Percentiles rank a stretch among this genome's conserved stretches.
These are phyloP conservation scores for Antechinus stuartii DNA, from an alignment of 2,113 vertebrate genomes.

Conservation along the genomic window DNA sequence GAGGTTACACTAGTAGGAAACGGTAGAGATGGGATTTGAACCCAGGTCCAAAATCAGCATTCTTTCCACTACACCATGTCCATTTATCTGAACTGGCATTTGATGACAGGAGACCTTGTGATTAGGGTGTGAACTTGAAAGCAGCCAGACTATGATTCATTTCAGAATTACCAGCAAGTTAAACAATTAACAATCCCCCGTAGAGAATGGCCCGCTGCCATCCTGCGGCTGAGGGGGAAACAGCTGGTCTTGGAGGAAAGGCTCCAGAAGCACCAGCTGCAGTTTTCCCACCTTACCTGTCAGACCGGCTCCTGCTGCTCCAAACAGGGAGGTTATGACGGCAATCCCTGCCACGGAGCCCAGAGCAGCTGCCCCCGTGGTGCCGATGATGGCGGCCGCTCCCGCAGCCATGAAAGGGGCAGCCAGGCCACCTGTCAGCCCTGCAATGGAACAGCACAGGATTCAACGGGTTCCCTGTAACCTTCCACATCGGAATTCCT, in stretches of 20 bases:
- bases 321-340: slow-evolving; percentile 95
- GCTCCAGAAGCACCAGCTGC: not conserved
- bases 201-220: not conserved
- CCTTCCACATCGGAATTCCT: not conserved
- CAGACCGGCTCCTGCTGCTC: slow-evolving; percentile 95
- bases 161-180: not conserved
- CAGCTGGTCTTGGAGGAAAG: not conserved
- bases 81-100: not conserved
- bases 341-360: slow-evolving; percentile 94
- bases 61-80: not conserved
- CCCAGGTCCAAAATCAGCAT: too few relatives aligned
- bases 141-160: not conserved
- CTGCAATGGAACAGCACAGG: slow-evolving; percentile 79
- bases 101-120: not conserved
- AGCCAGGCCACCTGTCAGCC: slow-evolving; percentile 96
- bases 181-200: not conserved
- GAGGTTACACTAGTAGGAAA: not conserved
- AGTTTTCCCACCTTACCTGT: slow-evolving; percentile 85
- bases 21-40: not conserved
- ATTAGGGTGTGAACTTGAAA: not conserved
- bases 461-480: not conserved
- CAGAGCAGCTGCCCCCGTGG: slow-evolving; percentile 93
- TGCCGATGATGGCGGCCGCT: slow-evolving; percentile 91
- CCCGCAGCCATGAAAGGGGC: slow-evolving; percentile 95
- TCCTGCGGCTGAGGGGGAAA: not conserved